Evolutionary conservation across 2,113 vertebrate genomes (phyloP).

Genomic region (Haemorhous mexicanus): DNA sequence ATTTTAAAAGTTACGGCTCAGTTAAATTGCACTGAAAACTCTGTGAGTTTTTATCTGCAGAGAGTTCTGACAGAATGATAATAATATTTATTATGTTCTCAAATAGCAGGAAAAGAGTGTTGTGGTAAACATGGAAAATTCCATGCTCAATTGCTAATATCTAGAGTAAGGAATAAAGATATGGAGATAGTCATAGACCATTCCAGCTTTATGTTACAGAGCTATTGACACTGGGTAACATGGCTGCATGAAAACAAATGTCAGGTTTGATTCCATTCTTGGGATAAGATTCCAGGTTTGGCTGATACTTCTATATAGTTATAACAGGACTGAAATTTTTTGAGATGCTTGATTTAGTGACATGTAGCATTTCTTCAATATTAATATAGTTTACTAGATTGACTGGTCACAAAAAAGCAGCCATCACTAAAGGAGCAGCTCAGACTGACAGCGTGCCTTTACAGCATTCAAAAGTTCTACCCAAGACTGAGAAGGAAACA

Average conservation of each 20-base stretch:
- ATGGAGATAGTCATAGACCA: neutral
- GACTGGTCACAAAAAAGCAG: neutral
- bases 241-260: neutral
- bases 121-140: neutral
- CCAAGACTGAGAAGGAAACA: neutral
- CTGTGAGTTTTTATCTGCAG: neutral
- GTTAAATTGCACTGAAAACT: neutral
- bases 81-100: neutral
- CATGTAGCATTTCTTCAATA: neutral
- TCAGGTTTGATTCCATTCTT: neutral
- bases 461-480: neutral
- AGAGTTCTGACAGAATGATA: neutral
- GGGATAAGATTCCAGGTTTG: neutral
- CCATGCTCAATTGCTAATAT: neutral
- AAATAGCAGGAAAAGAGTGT: neutral
- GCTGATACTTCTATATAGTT: neutral
- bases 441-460: neutral
- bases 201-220: neutral
- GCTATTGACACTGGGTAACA: neutral
- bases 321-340: neutral
- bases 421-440: neutral
- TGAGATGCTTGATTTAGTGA: neutral
- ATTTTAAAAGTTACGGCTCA: neutral
- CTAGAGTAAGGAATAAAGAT: neutral
- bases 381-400: neutral